Conservation (phyloP, 2,113 vertebrate species). For the Ptychochromis oligacanthus region DNA sequence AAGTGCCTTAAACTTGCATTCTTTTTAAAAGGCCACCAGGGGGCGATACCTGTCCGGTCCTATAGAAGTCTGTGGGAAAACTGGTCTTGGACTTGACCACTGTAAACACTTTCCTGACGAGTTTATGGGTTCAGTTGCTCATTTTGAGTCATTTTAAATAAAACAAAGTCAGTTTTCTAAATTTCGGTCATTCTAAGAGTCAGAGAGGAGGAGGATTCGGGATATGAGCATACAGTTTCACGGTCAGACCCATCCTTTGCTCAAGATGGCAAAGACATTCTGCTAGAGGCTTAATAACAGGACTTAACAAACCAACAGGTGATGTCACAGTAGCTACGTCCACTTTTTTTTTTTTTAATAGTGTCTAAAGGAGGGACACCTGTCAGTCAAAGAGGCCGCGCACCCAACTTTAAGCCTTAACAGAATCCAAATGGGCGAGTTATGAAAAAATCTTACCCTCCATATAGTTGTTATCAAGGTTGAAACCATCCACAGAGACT, state of each 20-base stretch:
- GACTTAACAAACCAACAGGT: neutral
- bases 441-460: neutral
- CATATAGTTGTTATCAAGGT: neutral
- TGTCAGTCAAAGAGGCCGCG: too few species aligned
- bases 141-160: neutral
- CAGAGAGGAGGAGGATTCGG: neutral
- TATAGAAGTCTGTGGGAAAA: neutral
- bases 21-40: neutral
- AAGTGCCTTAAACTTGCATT: neutral
- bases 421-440: neutral
- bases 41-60: neutral
- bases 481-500: fast-evolving
- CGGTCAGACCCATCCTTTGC: too few species aligned
- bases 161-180: neutral
- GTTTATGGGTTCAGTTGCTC: neutral
- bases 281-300: neutral
- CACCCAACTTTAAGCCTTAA: neutral
- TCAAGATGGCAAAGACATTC: too few species aligned
- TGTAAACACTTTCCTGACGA: neutral
- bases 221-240: neutral
- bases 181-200: neutral
- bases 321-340: neutral
- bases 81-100: neutral
- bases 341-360: neutral
- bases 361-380: too few species aligned